Base-by-base conservation (phyloP, 2,797 vertebrate genomes). In the Pteronotus mesoamericanus region DNA sequence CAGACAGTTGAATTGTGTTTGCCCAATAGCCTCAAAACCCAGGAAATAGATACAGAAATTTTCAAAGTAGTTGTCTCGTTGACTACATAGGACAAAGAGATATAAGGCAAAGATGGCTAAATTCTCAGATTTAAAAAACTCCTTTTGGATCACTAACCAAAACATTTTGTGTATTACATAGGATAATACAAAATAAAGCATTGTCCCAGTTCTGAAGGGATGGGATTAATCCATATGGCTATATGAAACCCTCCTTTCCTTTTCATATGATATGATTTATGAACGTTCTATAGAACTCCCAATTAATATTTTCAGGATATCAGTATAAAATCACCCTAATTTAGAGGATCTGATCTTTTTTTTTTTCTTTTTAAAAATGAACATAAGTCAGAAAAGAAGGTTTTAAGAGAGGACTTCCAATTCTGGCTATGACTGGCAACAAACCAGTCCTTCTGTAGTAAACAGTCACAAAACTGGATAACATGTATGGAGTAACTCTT, bases 51-150 rank as follows among this genome's bases (percentile, higher is more conserved):
- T 79, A 16, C 11, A 46, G 71, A 87, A 14, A 59, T 32, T 91
- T 95, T 82, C 26, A 71, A 78, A 94, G 72, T 57, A 19, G 32
- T 48, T 77, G 0, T 42, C 19, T 66, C 69, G 51, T 71, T 95
- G 57, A 80, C 32, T 86, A 83, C n/a, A 74, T 89, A 32, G 78
- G 71, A 32, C 46, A 57, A 77, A 83, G 44, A 89, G 26, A 26
- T 39, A 46, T 1, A 80, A 61, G 68, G 51, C 44, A 61, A 80
- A 92, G 77, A 84, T 71, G 68, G 26, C 24, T 85, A 87, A 64
- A 66, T 89, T 57, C 46, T 94, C 64, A 95, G 34, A 74, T 87
- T 94, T 79, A 80, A 95, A 59, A 44, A 78, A 53, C 18, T 48
- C 68, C 42, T 74, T 57, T 83, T 79, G 46, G 39, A 21, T 89